Percentiles rank a stretch among this genome's conserved stretches.
These are phyloP conservation scores for Sebastes elongatus DNA, from an alignment of 2,797 vertebrate genomes.

Conservation along the genomic window DNA sequence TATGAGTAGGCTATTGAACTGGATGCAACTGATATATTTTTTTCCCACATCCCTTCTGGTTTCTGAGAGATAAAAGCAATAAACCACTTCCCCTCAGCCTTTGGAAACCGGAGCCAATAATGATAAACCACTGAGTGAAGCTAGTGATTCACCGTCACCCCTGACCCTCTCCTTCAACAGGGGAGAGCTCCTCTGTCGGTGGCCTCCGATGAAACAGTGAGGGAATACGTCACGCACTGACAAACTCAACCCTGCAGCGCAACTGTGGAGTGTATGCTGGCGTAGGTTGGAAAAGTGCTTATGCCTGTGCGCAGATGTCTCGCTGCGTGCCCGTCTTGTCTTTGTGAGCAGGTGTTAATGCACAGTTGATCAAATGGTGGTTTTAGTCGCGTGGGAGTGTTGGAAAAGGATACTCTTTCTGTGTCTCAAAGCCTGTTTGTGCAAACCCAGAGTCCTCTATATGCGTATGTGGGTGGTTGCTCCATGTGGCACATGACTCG, in stretches of 20 bases:
- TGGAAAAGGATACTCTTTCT: not conserved
- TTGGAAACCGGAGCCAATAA: constrained; percentile 29
- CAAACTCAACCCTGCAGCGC: constrained; percentile 19
- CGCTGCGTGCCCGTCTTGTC: not conserved
- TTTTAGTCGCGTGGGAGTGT: not conserved
- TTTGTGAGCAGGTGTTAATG: constrained; percentile 42
- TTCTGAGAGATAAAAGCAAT: constrained; percentile 39
- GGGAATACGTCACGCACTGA: constrained; percentile 45
- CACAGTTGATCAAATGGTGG: constrained; percentile 11
- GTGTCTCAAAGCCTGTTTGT: constrained; percentile 21
- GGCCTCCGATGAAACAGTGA: constrained; percentile 29
- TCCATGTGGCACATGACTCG: constrained; percentile 45
- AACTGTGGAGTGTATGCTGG: constrained; percentile 23
- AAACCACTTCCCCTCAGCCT: constrained; percentile 23
- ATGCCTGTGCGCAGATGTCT: constrained; percentile 16
- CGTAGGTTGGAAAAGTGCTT: constrained; percentile 43
- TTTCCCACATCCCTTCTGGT: not conserved
- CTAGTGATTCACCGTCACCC: constrained; percentile 56
- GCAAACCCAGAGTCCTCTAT: constrained; percentile 1
- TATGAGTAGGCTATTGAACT: not conserved
- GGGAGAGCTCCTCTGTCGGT: constrained; percentile 9
- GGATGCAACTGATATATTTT: not conserved
- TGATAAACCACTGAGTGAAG: constrained; percentile 14
- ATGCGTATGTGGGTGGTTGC: constrained; percentile 23
- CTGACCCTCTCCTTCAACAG: constrained; percentile 8